Evolutionary conservation across 2,888 invertebrate species (phyloP).

Genomic region (Stenchaetothrips biformis): DNA sequence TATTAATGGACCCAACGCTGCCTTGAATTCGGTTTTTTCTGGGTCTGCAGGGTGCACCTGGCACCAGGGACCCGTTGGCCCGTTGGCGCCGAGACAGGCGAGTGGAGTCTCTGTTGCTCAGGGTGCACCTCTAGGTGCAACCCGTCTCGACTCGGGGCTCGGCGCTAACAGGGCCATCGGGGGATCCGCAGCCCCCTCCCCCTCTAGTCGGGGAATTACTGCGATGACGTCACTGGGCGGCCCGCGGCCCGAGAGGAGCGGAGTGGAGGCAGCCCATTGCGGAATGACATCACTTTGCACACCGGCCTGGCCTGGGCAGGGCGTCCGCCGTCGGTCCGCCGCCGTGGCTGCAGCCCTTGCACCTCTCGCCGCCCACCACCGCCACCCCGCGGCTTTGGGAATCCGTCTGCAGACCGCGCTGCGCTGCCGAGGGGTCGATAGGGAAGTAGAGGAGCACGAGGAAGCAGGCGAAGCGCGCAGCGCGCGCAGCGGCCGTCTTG

Average conservation of each 20-base stretch:
- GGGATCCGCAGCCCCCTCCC: background rate
- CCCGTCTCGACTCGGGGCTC: too few species aligned
- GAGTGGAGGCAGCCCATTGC: background rate
- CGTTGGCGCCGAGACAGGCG: too few species aligned
- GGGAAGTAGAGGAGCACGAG: too few species aligned
- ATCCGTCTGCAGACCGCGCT: background rate
- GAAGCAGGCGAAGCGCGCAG: too few species aligned
- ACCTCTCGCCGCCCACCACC: background rate
- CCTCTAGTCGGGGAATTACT: slow-evolving; percentile 22
- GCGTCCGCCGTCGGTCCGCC: background rate
- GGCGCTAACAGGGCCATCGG: too few species aligned
- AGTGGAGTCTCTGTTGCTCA: too few species aligned
- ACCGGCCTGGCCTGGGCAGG: background rate
- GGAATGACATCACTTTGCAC: background rate
- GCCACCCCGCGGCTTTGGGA: background rate
- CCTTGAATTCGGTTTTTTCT: too few species aligned
- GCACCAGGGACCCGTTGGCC: too few species aligned
- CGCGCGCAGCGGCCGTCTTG: too few species aligned
- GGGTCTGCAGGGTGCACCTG: too few species aligned
- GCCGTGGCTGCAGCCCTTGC: background rate
- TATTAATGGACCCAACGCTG: too few species aligned
- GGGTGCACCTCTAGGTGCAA: too few species aligned
- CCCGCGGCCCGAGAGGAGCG: slow-evolving; percentile 30
- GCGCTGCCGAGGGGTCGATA: background rate
- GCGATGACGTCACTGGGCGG: slow-evolving; percentile 25